phyloP scores from a whole-genome alignment of 2,113 vertebrate species.

The Malurus elegans region DNA sequence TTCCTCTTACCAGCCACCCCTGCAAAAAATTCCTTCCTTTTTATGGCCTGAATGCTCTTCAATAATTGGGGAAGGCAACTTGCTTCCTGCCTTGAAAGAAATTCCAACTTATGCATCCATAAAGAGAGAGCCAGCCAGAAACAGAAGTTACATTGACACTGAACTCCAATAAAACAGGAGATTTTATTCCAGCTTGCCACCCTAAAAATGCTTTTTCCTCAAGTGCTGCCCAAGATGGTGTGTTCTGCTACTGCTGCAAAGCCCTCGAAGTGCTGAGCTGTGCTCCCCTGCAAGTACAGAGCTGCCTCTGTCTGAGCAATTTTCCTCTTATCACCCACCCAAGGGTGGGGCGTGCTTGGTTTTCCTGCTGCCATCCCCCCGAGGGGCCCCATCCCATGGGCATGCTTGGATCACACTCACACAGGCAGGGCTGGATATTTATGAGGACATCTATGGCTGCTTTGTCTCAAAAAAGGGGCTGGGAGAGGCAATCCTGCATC shows the following conservation, averaged over 20 bases:
- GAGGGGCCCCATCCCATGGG: not conserved
- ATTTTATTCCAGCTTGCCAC: not conserved
- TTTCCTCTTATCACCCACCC: not conserved
- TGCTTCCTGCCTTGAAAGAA: not conserved
- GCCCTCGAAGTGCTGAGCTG: not conserved
- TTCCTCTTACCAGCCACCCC: not conserved
- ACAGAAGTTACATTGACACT: not conserved
- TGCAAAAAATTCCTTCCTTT: not conserved
- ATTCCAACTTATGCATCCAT: not conserved
- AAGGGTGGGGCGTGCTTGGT: not conserved
- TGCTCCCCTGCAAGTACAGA: not conserved
- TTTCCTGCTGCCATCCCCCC: not conserved
- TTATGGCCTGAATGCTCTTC: not conserved
- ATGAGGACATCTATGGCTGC: accelerated
- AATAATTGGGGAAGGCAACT: not conserved
- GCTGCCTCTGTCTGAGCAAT: not conserved
- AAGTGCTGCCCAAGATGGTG: not conserved
- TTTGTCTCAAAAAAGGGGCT: not conserved
- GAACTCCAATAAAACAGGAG: not conserved
- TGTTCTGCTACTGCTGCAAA: not conserved
- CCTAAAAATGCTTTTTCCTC: not conserved
- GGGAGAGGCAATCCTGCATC: not conserved
- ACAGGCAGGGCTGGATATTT: not conserved
- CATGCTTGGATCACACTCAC: not conserved
- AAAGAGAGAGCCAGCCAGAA: not conserved